Evolutionary conservation across 2,797 vertebrate genomes (phyloP), one percentile per base, ranked within the genome.

Genomic region (Peromyscus nudipes): DNA sequence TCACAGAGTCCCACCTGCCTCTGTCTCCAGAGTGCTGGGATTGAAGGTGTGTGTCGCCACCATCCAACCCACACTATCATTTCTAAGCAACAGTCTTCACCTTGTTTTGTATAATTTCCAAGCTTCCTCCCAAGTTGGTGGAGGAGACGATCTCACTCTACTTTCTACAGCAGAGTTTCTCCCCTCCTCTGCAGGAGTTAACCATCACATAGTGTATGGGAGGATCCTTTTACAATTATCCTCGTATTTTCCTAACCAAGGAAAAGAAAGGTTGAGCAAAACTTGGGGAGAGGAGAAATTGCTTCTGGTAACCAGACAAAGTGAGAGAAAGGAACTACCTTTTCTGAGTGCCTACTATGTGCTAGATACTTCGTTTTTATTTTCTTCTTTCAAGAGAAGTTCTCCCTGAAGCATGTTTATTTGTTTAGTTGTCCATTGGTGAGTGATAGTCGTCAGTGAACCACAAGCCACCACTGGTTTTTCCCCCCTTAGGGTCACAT

Each of bases 141-240:
- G 21, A 23, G 62, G 10, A 12, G n/a, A 80, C 6, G 92, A 60
- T 65, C 69, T 57, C 77, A 73, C 87, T 95, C 23, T 17, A 88
- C 60, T 94, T 95, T 93, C 87, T 84, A 81, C 94, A 97, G 89
- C 65, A 94, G 89, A 91, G 60, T 37, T 96, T 67, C 92, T 94
- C 95, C 96, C 91, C 92, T 96, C 96, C 75, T 97, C 93, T 97
- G 79, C 75, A 89, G 75, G 97, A 96, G 64, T 82, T 95, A 97
- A 91, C 94, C 94, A 96, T 95, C 95, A 94, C 29, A 92, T 57
- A 60, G 82, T 77, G 92, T 92, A 89, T 85, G 49, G 79, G 57
- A 93, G 4, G 4, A 67, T 43, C n/a, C 23, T 94, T 75, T 9
- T 3, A 79, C 80, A 90, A 77, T 81, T 43, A 57, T 34, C 27